These are phyloP conservation scores for Cydia strobilella DNA, from an alignment of 1,140 invertebrate species.

Conservation along the genomic window DNA sequence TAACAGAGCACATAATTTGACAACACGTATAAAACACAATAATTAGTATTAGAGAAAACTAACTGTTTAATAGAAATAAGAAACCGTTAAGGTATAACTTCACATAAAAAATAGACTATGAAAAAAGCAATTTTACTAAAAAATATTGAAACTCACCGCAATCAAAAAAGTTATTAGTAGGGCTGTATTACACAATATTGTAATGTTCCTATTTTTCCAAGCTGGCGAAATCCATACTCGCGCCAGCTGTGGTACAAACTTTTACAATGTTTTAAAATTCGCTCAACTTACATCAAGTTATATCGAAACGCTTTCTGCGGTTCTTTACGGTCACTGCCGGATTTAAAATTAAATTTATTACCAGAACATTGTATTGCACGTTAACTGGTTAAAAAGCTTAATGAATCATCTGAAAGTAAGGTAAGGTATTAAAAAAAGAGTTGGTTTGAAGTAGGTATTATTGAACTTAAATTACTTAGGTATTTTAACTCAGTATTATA, in stretches of 20 bases:
- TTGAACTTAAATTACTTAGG: too few relatives aligned
- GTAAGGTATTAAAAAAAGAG: not conserved
- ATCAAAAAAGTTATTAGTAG: not conserved
- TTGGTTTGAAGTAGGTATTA: too few relatives aligned
- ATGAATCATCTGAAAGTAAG: not conserved
- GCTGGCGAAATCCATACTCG: constrained; percentile 16
- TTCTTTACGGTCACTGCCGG: constrained; percentile 19
- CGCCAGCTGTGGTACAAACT: constrained; percentile 18
- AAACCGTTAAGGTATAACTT: too few relatives aligned
- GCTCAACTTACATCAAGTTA: constrained; percentile 30
- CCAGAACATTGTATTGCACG: not conserved
- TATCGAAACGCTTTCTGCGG: constrained; percentile 25
- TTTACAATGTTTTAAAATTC: constrained; percentile 31
- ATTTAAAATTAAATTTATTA: constrained; percentile 1
- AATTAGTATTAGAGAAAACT: too few relatives aligned
- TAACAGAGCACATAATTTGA: too few relatives aligned
- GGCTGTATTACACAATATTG: not conserved
- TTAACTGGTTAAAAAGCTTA: not conserved
- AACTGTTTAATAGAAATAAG: too few relatives aligned
- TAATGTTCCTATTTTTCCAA: not conserved
- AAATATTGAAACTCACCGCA: not conserved
- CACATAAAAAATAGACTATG: too few relatives aligned
- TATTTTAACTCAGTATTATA: too few relatives aligned
- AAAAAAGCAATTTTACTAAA: not conserved
- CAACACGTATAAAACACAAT: too few relatives aligned